phyloP scores from a whole-genome alignment of 1,140 invertebrate species.

The Sycobia sp. region DNA sequence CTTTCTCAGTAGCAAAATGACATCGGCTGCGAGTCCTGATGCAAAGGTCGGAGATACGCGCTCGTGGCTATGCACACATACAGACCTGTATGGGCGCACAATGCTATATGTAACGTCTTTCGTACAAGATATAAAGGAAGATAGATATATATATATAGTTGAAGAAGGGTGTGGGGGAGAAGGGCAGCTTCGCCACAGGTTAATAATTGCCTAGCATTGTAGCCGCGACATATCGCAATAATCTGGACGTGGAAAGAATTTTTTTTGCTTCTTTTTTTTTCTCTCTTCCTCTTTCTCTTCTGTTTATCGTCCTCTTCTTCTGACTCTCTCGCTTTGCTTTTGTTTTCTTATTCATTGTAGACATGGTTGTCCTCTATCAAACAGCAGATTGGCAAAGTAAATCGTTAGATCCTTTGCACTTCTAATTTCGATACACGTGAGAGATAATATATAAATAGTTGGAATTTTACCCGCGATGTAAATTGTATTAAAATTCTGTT shows the following conservation, averaged over 20 bases:
- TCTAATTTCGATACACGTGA: neutral
- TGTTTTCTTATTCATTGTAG: too few relatives aligned
- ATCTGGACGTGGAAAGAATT: slow-evolving; percentile 41
- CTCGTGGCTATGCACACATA: neutral
- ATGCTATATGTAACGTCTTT: neutral
- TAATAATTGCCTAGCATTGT: slow-evolving; percentile 52
- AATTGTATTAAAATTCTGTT: too few relatives aligned
- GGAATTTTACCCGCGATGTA: too few relatives aligned
- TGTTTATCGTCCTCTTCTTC: neutral
- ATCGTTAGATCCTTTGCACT: slow-evolving; percentile 7
- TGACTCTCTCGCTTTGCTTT: neutral
- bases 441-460: too few relatives aligned
- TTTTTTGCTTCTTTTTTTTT: slow-evolving; percentile 11
- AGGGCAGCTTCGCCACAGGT: slow-evolving; percentile 39
- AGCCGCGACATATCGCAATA: slow-evolving; percentile 48
- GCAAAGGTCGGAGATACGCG: neutral
- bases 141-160: too few relatives aligned
- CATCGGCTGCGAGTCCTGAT: slow-evolving; percentile 41
- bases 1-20: slow-evolving; percentile 40
- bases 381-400: too few relatives aligned
- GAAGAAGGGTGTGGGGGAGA: neutral
- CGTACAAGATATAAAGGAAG: neutral
- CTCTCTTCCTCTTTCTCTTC: neutral
- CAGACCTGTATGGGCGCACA: neutral
- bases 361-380: too few relatives aligned